A percentile compares a stretch with the other conserved stretches of the same genome.
Conservation (phyloP, 2,888 invertebrate species). For the Drosophila sordidula region DNA sequence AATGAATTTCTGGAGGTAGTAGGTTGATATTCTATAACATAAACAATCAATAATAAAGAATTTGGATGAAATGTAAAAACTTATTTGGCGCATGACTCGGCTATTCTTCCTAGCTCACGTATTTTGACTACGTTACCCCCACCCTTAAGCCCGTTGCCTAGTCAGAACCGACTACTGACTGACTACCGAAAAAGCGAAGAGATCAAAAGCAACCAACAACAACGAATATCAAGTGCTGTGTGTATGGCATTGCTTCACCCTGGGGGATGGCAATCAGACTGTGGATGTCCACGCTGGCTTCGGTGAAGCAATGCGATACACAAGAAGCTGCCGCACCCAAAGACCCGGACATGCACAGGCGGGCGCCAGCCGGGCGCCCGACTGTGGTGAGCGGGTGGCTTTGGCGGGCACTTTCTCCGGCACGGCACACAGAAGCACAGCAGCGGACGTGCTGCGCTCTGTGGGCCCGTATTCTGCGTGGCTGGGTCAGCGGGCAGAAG, state of each 20-base stretch:
- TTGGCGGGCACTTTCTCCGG: slow-evolving; percentile 49
- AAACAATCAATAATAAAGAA: slow-evolving; percentile 1
- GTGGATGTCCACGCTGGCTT: slow-evolving; percentile 7
- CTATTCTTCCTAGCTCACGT: too few species aligned
- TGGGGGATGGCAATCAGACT: slow-evolving; percentile 7
- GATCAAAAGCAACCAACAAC: slow-evolving; percentile 86
- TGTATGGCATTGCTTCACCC: slow-evolving; percentile 70
- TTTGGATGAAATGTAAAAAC: not conserved
- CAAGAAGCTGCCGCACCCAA: slow-evolving; percentile 53
- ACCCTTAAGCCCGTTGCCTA: not conserved
- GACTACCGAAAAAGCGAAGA: slow-evolving; percentile 63
- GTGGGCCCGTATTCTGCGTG: slow-evolving; percentile 33
- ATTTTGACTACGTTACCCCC: not conserved
- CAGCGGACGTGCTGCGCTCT: slow-evolving; percentile 7
- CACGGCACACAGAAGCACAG: slow-evolving; percentile 30
- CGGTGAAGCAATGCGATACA: slow-evolving; percentile 72
- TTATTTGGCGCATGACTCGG: too few species aligned
- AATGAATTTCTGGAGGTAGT: slow-evolving; percentile 58
- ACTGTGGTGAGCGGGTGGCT: slow-evolving; percentile 45
- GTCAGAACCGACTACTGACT: slow-evolving; percentile 5
- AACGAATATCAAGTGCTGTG: slow-evolving; percentile 83
- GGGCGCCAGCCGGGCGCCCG: not conserved
- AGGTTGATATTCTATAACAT: slow-evolving; percentile 53
- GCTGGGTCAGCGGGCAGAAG: slow-evolving; percentile 35
- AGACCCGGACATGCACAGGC: slow-evolving; percentile 53